Percentiles rank a stretch among this genome's conserved stretches.
Evolutionary conservation across 2,888 invertebrate genomes (phyloP).

Genomic region (Monochamus alternatus): DNA sequence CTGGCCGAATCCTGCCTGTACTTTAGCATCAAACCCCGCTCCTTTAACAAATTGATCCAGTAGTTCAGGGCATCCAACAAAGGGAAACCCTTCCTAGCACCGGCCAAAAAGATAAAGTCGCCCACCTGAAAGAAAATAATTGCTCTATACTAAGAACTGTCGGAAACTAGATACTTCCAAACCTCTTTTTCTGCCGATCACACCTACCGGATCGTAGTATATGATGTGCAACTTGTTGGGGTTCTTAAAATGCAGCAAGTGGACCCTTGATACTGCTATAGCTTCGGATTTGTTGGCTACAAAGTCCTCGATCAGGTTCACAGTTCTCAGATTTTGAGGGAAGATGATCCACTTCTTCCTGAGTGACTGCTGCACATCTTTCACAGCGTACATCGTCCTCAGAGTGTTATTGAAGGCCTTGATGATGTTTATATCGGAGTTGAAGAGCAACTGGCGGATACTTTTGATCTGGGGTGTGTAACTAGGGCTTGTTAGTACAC

Average conservation of each 20-base stretch:
- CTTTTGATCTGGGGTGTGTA: background rate
- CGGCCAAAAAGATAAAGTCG: too few species aligned
- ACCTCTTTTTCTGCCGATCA: background rate
- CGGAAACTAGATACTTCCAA: too few species aligned
- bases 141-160: too few species aligned
- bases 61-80: too few species aligned
- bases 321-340: background rate
- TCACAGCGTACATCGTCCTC: background rate
- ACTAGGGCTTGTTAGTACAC: background rate
- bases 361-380: background rate
- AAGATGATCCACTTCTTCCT: background rate
- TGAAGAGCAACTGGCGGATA: background rate
- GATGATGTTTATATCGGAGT: background rate
- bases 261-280: background rate
- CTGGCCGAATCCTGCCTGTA: too few species aligned
- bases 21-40: too few species aligned
- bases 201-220: background rate
- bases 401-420: background rate
- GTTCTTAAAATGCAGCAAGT: conserved; percentile 24
- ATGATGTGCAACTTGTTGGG: conserved; percentile 22
- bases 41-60: conserved; percentile 16
- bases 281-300: background rate
- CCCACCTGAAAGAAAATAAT: too few species aligned
- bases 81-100: too few species aligned
- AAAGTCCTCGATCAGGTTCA: background rate